Evolutionary conservation across 2,113 vertebrate species (phyloP).

Genomic region (Bubo blakistoni): DNA sequence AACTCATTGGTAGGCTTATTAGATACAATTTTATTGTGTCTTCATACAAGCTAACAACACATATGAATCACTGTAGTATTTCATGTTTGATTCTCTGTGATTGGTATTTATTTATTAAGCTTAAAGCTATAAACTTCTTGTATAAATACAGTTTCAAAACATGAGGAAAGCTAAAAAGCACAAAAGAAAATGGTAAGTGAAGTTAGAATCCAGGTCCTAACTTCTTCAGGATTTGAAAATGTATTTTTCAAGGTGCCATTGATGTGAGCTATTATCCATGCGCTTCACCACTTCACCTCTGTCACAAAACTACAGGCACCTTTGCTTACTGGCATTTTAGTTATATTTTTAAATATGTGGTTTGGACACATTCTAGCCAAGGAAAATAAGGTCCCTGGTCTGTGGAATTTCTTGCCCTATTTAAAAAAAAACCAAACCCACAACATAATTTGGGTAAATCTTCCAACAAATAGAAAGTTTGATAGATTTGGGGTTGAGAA

Average conservation of each 20-base stretch:
- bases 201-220: background rate
- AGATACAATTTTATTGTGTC: background rate
- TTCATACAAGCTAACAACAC: background rate
- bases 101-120: background rate
- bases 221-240: background rate
- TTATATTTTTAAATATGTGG: background rate
- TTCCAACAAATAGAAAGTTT: background rate
- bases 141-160: background rate
- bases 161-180: background rate
- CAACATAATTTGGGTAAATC: background rate
- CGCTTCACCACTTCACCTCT: background rate
- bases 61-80: background rate
- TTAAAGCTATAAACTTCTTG: background rate
- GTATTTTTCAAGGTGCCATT: background rate
- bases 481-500: background rate
- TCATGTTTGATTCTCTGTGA: background rate
- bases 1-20: background rate
- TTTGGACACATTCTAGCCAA: background rate
- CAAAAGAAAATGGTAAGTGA: background rate
- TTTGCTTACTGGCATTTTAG: background rate
- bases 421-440: background rate
- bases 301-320: background rate
- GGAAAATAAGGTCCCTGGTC: background rate
- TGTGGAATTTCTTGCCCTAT: background rate
- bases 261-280: background rate